Conservation (phyloP, 2,888 invertebrate species). For the Chrysopilus asiliformis region DNA sequence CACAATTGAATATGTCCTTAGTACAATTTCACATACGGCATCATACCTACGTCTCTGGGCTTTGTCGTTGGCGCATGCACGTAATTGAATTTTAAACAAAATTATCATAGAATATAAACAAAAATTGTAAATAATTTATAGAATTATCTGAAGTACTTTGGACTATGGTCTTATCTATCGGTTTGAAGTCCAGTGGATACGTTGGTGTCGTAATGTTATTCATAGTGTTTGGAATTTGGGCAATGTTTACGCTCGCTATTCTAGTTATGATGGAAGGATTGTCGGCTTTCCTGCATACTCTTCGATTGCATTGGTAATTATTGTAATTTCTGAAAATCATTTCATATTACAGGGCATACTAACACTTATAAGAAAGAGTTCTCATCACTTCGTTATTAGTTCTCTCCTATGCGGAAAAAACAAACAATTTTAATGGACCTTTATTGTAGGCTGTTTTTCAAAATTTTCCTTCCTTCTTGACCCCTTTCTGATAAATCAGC, state of each 20-base stretch:
- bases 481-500: too few relatives aligned
- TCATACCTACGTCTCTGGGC: conserved; percentile 96
- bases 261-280: conserved; percentile 98
- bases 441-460: too few relatives aligned
- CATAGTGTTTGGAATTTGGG: conserved; percentile 81
- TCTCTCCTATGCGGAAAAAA: too few relatives aligned
- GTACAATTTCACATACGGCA: conserved; percentile 93
- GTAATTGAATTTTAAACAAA: conserved; percentile 41
- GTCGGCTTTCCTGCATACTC: conserved; percentile 95
- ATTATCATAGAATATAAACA: conserved; percentile 21
- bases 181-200: conserved; percentile 47
- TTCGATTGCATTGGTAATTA: conserved; percentile 87
- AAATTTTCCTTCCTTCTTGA: too few relatives aligned
- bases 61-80: conserved; percentile 86
- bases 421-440: background rate
- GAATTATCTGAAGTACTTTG: conserved; percentile 83
- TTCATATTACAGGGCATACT: too few relatives aligned
- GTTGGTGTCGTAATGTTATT: conserved; percentile 62
- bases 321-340: background rate
- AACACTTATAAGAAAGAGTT: too few relatives aligned
- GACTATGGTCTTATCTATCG: conserved; percentile 74
- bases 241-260: conserved; percentile 80
- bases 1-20: conserved; percentile 92
- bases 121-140: conserved; percentile 43
- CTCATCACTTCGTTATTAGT: too few relatives aligned